Evolutionary conservation across 2,888 invertebrate species (phyloP).

Genomic region (Drosophila prostipennis): DNA sequence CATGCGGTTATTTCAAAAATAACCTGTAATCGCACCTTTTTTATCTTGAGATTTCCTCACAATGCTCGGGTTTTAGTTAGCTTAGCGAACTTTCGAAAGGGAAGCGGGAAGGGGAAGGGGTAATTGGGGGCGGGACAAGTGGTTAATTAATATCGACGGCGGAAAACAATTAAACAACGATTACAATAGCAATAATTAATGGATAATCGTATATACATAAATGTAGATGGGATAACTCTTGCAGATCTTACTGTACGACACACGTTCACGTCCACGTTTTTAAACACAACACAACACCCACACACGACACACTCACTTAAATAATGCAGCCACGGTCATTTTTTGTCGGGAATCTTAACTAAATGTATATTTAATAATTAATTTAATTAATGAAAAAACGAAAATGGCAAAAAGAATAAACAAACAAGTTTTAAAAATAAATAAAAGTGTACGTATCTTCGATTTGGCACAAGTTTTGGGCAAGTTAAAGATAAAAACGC

Average conservation of each 20-base stretch:
- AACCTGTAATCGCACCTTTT: slow-evolving; percentile 10
- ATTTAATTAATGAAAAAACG: slow-evolving; percentile 52
- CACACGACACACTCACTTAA: slow-evolving; percentile 25
- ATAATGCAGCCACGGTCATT: slow-evolving; percentile 30
- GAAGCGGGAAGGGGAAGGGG: not conserved
- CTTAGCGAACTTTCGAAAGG: slow-evolving; percentile 15
- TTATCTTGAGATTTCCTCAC: slow-evolving; percentile 18
- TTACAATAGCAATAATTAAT: slow-evolving; percentile 42
- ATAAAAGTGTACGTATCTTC: not conserved
- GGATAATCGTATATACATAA: slow-evolving; percentile 37
- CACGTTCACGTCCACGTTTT: slow-evolving; percentile 27
- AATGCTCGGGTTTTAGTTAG: slow-evolving; percentile 28
- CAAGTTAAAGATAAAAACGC: too few species aligned
- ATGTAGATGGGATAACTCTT: slow-evolving; percentile 14
- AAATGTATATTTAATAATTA: slow-evolving; percentile 69
- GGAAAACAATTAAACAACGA: slow-evolving; percentile 50
- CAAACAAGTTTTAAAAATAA: slow-evolving; percentile 31
- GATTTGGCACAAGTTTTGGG: too few species aligned
- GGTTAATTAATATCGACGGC: slow-evolving; percentile 18
- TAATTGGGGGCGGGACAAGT: slow-evolving; percentile 10
- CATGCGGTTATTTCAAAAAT: slow-evolving; percentile 39
- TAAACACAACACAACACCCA: slow-evolving; percentile 18
- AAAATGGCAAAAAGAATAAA: slow-evolving; percentile 29
- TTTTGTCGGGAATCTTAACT: slow-evolving; percentile 62
- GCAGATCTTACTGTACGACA: slow-evolving; percentile 17